Evolutionary conservation across 2,797 vertebrate genomes (phyloP), one percentile per base, ranked within the genome.

Genomic region (Chrosomus eos): DNA sequence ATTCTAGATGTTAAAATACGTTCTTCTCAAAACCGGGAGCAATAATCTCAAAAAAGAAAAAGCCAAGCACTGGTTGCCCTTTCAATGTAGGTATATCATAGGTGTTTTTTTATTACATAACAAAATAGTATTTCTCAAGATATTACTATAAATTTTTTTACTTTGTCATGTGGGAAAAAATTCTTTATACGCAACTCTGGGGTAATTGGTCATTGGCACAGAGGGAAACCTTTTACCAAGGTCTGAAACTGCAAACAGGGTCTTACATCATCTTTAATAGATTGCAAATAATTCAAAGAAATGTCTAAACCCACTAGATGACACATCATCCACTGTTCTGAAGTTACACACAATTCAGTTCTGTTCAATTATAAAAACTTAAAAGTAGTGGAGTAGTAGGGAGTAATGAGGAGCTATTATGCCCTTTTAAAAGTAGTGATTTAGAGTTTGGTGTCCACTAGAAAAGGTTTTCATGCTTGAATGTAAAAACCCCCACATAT

Each of bases 221-320:
- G 28, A 58, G 60, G 67, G 16, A 18, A 74, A 87, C 13, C n/a
- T 64, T 18, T 51, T 40, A 60, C 64, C 55, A 64, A 48, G 43
- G 62, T 70, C 82, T 71, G 73, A 70, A 40, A 23, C 51, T 13
- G 85, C 80, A 82, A 86, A 86, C 80, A 82, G 5, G 3, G 73
- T 23, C 74, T 77, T 62, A 51, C 18, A 10, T 58, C 26, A 77
- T 71, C 26, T 45, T n/a, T 13, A n/a, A 84, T 51, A 18, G 62
- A 83, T 31, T 36, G n/a, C 3, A 64, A n/a, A 19, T 62, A 48
- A 73, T 19, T 8, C 43, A 74, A 53, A 36, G 38, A 48, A 45
- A 58, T 19, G 7, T 77, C 62, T 76, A 68, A 67, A 70, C 18
- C 19, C 4, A 31, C 7, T 8, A 64, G 3, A 8, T 8, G 48